Conservation (phyloP, 2,797 vertebrate genomes). For the Mus minutoides region DNA sequence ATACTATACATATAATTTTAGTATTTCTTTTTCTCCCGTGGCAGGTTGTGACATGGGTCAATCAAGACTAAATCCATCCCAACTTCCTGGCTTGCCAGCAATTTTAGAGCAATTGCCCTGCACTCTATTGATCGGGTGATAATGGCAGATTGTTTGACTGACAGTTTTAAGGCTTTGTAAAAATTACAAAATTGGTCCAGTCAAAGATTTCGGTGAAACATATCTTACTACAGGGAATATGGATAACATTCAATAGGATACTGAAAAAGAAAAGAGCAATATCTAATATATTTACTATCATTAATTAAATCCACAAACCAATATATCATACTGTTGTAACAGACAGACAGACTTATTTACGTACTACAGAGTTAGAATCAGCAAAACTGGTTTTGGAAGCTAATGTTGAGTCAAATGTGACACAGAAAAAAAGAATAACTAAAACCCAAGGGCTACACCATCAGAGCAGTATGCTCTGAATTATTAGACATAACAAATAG, state of each 20-base stretch:
- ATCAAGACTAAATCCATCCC: conserved; percentile 31
- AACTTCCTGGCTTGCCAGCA: conserved; percentile 17
- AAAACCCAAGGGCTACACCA: neutral
- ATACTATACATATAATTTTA: conserved; percentile 46
- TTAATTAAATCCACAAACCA: neutral
- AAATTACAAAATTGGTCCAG: conserved; percentile 29
- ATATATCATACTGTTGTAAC: neutral
- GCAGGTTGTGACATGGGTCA: conserved; percentile 47
- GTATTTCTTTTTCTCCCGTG: neutral
- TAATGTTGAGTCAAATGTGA: neutral
- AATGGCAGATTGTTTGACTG: conserved; percentile 22
- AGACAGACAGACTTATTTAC: neutral
- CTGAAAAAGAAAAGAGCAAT: neutral
- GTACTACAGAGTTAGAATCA: neutral
- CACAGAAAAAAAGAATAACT: neutral
- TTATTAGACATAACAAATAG: neutral
- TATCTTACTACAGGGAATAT: neutral
- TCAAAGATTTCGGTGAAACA: neutral
- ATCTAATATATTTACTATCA: neutral
- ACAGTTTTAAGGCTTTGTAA: neutral
- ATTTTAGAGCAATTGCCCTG: conserved; percentile 30
- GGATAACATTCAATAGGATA: neutral
- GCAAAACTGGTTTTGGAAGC: neutral
- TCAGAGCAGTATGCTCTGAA: neutral
- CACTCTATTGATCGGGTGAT: conserved; percentile 53